phyloP scores from a whole-genome alignment of 2,113 vertebrate genomes.

The Agelaius tricolor region DNA sequence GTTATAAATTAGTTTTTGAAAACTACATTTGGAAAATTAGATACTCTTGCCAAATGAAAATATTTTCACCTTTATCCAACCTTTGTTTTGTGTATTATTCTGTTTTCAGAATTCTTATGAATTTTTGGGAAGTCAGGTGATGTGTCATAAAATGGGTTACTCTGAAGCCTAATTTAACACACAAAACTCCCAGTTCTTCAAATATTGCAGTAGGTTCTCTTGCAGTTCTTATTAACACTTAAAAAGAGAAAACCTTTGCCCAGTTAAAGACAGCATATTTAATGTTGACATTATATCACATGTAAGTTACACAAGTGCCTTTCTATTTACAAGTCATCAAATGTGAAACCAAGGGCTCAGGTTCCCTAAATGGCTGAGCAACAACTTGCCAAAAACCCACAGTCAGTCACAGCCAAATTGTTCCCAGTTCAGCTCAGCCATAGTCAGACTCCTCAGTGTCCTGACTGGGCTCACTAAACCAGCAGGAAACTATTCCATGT shows the following conservation, averaged over 20 bases:
- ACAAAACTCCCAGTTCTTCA: not conserved
- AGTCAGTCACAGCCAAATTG: not conserved
- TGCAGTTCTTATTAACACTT: not conserved
- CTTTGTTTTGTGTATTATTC: not conserved
- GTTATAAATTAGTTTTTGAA: not conserved
- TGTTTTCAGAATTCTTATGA: not conserved
- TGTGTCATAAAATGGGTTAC: not conserved
- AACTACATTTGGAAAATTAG: not conserved
- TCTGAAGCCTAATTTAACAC: not conserved
- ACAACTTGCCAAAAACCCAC: not conserved
- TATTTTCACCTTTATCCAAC: not conserved
- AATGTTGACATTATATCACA: not conserved
- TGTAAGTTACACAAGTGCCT: not conserved
- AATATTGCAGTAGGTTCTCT: not conserved
- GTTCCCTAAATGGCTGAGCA: not conserved
- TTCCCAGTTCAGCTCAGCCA: not conserved
- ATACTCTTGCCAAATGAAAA: not conserved
- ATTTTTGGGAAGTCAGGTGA: not conserved
- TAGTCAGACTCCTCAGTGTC: not conserved
- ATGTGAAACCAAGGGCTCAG: fast-evolving
- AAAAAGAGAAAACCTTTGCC: not conserved
- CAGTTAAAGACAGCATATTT: not conserved
- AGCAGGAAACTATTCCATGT: not conserved
- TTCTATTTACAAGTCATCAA: not conserved
- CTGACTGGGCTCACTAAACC: not conserved